Conservation (phyloP, 2,888 invertebrate species). For the Nomada fabriciana region DNA sequence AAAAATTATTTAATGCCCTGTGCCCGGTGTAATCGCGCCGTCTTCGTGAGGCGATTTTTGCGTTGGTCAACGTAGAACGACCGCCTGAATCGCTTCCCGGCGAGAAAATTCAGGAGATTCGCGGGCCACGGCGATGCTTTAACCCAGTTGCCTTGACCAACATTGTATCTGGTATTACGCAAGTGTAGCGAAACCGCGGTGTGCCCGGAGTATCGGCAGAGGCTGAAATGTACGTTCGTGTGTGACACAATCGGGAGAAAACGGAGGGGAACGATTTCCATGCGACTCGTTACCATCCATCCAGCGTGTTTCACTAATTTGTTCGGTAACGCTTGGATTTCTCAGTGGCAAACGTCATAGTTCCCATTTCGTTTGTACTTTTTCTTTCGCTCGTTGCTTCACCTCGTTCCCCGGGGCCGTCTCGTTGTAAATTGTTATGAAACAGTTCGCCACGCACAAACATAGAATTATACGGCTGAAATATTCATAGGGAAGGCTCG, state of each 20-base stretch:
- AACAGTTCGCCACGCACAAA: conserved; percentile 19
- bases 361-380: background rate
- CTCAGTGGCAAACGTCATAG: background rate
- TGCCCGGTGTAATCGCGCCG: too few species aligned
- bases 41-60: too few species aligned
- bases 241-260: conserved; percentile 55
- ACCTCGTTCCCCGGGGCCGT: background rate
- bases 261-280: conserved; percentile 22
- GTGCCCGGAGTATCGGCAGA: conserved; percentile 57
- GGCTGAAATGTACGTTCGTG: conserved; percentile 56
- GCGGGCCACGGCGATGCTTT: conserved; percentile 57
- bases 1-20: too few species aligned
- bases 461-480: conserved; percentile 24
- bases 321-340: background rate
- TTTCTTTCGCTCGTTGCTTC: background rate
- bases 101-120: conserved; percentile 39
- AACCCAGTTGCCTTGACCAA: conserved; percentile 83
- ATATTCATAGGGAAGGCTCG: conserved; percentile 32
- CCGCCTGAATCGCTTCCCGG: background rate
- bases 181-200: conserved; percentile 45
- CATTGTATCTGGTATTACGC: conserved; percentile 68
- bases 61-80: too few species aligned
- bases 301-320: conserved; percentile 17
- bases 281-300: background rate
- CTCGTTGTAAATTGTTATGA: conserved; percentile 19